These are phyloP conservation scores for Nemopilema nomurai DNA, from an alignment of 30 jellyfish, hydroid and myxozoan genomes.

Conservation along the genomic window DNA sequence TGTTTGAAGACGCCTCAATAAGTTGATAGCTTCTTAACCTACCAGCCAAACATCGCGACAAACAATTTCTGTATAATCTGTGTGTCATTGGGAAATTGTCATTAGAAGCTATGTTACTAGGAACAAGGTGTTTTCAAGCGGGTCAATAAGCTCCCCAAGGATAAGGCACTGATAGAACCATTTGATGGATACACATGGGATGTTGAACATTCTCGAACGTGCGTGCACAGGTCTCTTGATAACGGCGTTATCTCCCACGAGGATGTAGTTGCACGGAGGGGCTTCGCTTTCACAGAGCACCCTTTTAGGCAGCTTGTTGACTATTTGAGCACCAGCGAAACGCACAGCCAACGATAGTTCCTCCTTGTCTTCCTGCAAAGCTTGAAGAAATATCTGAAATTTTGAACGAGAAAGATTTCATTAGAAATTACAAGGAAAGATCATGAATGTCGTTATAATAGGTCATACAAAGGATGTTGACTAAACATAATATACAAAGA, in stretches of 20 bases:
- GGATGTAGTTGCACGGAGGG: neutral
- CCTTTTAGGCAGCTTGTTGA: constrained; percentile 4
- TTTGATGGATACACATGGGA: constrained; percentile 25
- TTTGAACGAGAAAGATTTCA: neutral
- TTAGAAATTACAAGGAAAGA: no score
- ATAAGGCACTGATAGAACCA: constrained; percentile 33
- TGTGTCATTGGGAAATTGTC: no score
- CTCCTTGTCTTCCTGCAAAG: constrained; percentile 5
- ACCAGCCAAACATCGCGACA: no score
- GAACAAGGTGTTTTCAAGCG: neutral
- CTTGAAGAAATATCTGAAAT: constrained; percentile 23
- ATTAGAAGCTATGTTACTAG: neutral
- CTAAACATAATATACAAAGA: no score
- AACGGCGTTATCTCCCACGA: constrained; percentile 14
- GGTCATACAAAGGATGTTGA: no score
- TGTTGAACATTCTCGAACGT: neutral
- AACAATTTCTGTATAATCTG: no score
- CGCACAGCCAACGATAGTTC: constrained; percentile 30
- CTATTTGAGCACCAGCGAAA: constrained; percentile 34
- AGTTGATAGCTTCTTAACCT: no score
- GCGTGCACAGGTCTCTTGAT: neutral
- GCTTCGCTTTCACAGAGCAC: neutral
- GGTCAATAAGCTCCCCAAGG: constrained; percentile 22
- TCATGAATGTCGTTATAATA: no score
- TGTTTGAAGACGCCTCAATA: no score